A percentile compares a stretch with the other conserved stretches of the same genome.
These are phyloP conservation scores for Apogon talboti DNA, from an alignment of 2,797 vertebrate genomes.

Conservation along the genomic window DNA sequence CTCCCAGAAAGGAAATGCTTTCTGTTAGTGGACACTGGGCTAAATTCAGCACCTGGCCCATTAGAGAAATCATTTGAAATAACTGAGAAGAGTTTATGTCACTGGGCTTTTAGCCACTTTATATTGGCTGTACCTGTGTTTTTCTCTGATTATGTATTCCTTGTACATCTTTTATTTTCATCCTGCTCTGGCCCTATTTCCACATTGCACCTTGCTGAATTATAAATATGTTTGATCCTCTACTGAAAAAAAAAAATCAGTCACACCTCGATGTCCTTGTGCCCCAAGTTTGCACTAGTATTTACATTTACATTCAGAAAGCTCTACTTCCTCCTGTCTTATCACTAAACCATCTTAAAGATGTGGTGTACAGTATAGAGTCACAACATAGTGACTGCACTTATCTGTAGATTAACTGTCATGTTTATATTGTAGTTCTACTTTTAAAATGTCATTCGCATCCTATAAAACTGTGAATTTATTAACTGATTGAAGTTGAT, in stretches of 20 bases:
- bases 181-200: neutral
- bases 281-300: neutral
- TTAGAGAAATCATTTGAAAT: slow-evolving; percentile 31
- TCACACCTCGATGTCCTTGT: neutral
- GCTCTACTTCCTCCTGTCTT: too few species aligned
- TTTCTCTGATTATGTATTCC: slow-evolving; percentile 20
- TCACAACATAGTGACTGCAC: too few species aligned
- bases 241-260: too few species aligned
- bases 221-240: too few species aligned
- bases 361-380: too few species aligned
- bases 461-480: too few species aligned
- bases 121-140: slow-evolving; percentile 4
- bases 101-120: slow-evolving; percentile 15
- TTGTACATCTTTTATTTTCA: neutral
- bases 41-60: slow-evolving; percentile 30
- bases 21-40: neutral
- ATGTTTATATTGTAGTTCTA: too few species aligned
- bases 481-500: neutral
- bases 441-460: too few species aligned
- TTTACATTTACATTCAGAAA: neutral
- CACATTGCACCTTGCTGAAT: too few species aligned
- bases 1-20: slow-evolving; percentile 7
- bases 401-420: too few species aligned
- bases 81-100: slow-evolving; percentile 25
- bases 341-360: too few species aligned